Conservation (phyloP, 2,888 invertebrate species). For the Pteria penguin region DNA sequence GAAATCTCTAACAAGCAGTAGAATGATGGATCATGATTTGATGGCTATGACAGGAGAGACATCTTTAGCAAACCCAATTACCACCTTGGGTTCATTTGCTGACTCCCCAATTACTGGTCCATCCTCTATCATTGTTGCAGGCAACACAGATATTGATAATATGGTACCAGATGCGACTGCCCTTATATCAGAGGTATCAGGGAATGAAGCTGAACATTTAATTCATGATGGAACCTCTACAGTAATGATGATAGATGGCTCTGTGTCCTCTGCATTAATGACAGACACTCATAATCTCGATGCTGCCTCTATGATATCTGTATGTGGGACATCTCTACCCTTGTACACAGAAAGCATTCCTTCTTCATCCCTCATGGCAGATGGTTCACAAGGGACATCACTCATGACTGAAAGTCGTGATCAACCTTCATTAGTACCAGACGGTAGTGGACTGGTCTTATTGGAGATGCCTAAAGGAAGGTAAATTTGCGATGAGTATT, state of each 20-base stretch:
- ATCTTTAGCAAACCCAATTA: background rate
- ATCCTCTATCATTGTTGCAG: background rate
- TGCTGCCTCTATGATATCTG: background rate
- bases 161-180: background rate
- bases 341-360: background rate
- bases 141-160: background rate
- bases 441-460: constrained; percentile 24
- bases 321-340: background rate
- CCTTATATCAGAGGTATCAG: background rate
- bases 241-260: background rate
- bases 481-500: background rate
- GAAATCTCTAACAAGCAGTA: no score
- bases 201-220: background rate
- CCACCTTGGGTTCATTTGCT: background rate
- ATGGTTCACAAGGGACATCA: background rate
- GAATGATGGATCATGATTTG: background rate
- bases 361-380: background rate
- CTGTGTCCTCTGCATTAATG: background rate
- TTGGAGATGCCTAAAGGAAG: constrained; percentile 20
- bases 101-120: background rate
- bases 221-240: background rate
- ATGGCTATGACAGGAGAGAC: no score
- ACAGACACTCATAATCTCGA: background rate
- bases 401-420: background rate
- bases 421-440: constrained; percentile 4